A percentile compares a stretch with the other conserved stretches of the same genome.
Conservation (phyloP, 2,888 invertebrate genomes). For the Drosophila histrio region DNA sequence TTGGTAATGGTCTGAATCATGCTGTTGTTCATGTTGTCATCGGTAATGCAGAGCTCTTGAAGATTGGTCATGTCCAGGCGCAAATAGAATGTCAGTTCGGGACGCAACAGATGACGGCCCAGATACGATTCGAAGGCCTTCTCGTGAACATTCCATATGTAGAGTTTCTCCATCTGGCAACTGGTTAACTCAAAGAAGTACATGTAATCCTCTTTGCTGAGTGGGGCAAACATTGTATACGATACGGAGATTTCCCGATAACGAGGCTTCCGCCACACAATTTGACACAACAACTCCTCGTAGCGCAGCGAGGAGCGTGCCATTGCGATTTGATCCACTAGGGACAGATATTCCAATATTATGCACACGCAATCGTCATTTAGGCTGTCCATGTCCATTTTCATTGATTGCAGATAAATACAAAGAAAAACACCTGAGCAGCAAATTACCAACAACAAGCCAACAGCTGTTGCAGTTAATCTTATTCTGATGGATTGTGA, state of each 20-base stretch:
- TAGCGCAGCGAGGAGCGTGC: slow-evolving; percentile 55
- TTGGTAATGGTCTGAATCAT: slow-evolving; percentile 60
- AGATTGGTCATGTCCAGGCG: slow-evolving; percentile 54
- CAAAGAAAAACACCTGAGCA: slow-evolving; percentile 18
- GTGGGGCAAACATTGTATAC: slow-evolving; percentile 49
- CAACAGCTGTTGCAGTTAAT: slow-evolving; percentile 36
- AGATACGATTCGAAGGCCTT: slow-evolving; percentile 63
- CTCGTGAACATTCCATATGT: slow-evolving; percentile 68
- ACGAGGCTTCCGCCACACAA: slow-evolving; percentile 59
- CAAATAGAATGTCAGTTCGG: slow-evolving; percentile 59
- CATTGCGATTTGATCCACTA: slow-evolving; percentile 63
- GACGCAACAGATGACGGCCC: slow-evolving; percentile 56
- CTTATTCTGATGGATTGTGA: too few species aligned
- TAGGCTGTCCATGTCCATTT: slow-evolving; percentile 54
- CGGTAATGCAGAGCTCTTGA: slow-evolving; percentile 59
- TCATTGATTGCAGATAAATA: slow-evolving; percentile 25
- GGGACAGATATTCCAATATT: slow-evolving; percentile 58
- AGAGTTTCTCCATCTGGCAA: slow-evolving; percentile 58
- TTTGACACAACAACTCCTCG: slow-evolving; percentile 45
- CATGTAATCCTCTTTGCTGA: slow-evolving; percentile 61
- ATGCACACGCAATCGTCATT: slow-evolving; percentile 64
- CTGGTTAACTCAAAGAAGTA: slow-evolving; percentile 64
- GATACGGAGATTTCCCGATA: slow-evolving; percentile 64
- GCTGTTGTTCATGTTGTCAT: slow-evolving; percentile 63
- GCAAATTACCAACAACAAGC: slow-evolving; percentile 17